Conservation (phyloP, 2,113 vertebrate genomes). For the Campylorhamphus procurvoides region DNA sequence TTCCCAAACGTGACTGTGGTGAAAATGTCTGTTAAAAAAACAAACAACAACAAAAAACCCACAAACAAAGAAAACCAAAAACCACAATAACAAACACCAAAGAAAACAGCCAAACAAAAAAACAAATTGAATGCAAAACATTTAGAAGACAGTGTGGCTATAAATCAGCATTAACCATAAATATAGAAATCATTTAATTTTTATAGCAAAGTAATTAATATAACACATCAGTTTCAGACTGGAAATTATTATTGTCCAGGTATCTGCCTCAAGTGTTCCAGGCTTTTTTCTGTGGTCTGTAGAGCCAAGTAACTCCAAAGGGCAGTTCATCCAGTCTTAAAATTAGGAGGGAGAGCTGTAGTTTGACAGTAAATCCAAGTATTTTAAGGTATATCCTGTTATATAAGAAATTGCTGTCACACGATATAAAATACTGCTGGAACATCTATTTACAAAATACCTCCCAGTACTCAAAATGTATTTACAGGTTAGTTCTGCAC, state of each 20-base stretch:
- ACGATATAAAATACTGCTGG: background rate
- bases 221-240: background rate
- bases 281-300: background rate
- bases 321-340: background rate
- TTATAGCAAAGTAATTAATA: background rate
- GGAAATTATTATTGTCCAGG: background rate
- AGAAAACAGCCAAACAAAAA: background rate
- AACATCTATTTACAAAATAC: background rate
- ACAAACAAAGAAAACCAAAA: background rate
- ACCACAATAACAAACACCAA: background rate
- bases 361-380: background rate
- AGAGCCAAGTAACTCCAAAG: background rate
- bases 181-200: background rate
- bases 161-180: background rate
- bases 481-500: background rate
- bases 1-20: background rate
- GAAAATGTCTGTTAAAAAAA: background rate
- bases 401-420: background rate
- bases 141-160: background rate
- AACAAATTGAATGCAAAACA: background rate
- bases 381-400: background rate
- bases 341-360: background rate
- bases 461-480: background rate
- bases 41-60: too few relatives aligned
- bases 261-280: background rate